These are phyloP conservation scores for Acleris emargana DNA, from an alignment of 2,888 invertebrate genomes.

Conservation along the genomic window DNA sequence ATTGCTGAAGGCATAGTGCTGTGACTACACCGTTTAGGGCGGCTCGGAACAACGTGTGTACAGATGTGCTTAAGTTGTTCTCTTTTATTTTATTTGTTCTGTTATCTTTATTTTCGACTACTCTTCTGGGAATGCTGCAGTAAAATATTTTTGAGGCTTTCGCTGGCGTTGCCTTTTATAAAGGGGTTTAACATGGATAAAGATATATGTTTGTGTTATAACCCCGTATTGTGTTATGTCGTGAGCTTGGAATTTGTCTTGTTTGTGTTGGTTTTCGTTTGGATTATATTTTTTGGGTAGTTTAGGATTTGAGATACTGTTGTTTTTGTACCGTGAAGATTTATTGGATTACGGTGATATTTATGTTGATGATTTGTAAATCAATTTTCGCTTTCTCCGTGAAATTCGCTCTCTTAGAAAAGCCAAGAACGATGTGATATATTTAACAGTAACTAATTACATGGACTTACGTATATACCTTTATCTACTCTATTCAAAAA, in stretches of 20 bases:
- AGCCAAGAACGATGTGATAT: too few species aligned
- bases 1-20: constrained; percentile 36
- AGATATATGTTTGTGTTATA: neutral
- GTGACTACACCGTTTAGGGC: constrained; percentile 45
- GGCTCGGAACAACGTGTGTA: constrained; percentile 36
- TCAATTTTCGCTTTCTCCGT: too few species aligned
- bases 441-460: too few species aligned
- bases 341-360: too few species aligned
- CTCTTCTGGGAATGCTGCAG: constrained; percentile 23
- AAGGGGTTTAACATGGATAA: constrained; percentile 20
- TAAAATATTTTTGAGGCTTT: constrained; percentile 29
- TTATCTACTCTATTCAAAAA: too few species aligned
- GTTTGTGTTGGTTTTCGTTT: neutral
- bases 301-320: too few species aligned
- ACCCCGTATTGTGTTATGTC: neutral
- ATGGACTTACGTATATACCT: too few species aligned
- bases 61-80: constrained; percentile 30
- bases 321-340: too few species aligned
- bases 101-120: constrained; percentile 32
- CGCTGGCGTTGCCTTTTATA: constrained; percentile 16
- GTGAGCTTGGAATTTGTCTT: neutral
- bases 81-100: constrained; percentile 34
- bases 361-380: too few species aligned
- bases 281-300: too few species aligned
- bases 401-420: too few species aligned